Evolutionary conservation across 2,113 vertebrate genomes (phyloP).

Genomic region (Hepsetus odoe): DNA sequence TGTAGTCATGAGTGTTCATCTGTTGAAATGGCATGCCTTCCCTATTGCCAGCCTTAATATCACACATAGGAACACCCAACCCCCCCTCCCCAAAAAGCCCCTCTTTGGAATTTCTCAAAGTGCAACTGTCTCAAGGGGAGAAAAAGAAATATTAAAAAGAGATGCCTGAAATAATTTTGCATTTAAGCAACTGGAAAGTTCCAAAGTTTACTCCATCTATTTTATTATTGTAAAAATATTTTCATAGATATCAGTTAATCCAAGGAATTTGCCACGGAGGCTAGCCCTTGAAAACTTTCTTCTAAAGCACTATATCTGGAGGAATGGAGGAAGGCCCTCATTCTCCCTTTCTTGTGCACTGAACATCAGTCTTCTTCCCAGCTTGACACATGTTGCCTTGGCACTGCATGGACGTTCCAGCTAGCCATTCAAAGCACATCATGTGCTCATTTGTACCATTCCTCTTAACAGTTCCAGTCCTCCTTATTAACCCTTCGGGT

Average conservation of each 20-base stretch:
- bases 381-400: conserved; percentile 60
- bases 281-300: conserved; percentile 43
- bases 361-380: conserved; percentile 58
- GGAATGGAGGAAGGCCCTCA: conserved; percentile 37
- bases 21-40: conserved; percentile 61
- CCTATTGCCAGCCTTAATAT: conserved; percentile 75
- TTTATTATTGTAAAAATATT: conserved; percentile 58
- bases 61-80: conserved; percentile 43
- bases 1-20: conserved; percentile 61
- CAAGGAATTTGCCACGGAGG: conserved; percentile 51
- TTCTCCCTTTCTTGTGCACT: conserved; percentile 52
- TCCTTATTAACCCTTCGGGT: conserved; percentile 2
- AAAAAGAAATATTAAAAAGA: conserved; percentile 5
- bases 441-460: conserved; percentile 37
- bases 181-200: conserved; percentile 40
- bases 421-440: conserved; percentile 49
- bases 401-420: conserved; percentile 50
- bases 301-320: conserved; percentile 56
- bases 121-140: conserved; percentile 8
- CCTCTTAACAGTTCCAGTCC: not conserved
- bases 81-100: conserved; percentile 4
- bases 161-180: conserved; percentile 36
- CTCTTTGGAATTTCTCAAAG: not conserved
- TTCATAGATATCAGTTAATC: conserved; percentile 50
- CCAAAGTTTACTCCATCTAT: conserved; percentile 56